A percentile compares a stretch with the other conserved stretches of the same genome.
phyloP scores from a whole-genome alignment of 2,113 vertebrate species.

The Antechinus flavipes region DNA sequence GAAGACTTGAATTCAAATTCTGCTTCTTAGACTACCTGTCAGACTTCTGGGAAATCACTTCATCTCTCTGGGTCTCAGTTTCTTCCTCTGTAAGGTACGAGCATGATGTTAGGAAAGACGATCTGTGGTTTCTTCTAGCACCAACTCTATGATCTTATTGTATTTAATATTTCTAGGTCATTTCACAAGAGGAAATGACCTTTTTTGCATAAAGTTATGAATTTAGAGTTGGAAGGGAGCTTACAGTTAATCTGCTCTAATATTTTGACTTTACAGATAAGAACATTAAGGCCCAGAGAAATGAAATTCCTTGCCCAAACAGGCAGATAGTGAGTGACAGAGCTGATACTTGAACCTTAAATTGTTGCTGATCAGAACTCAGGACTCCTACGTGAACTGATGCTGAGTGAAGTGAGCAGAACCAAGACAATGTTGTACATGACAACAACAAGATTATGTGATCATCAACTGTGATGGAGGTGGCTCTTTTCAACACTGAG shows the following conservation, averaged over 20 bases:
- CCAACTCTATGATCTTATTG: not conserved
- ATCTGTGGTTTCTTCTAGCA: not conserved
- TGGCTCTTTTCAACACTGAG: too few species aligned
- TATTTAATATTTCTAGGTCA: not conserved
- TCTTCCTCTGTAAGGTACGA: not conserved
- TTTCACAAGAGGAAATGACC: not conserved
- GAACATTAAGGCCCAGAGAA: not conserved
- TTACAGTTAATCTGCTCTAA: not conserved
- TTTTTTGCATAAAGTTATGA: not conserved
- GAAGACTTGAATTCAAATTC: not conserved
- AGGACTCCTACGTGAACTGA: not conserved
- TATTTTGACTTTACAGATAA: not conserved
- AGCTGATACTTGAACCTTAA: not conserved
- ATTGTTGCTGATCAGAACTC: not conserved
- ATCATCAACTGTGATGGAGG: too few species aligned
- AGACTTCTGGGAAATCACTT: not conserved
- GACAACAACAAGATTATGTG: too few species aligned
- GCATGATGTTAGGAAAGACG: not conserved
- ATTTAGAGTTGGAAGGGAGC: not conserved
- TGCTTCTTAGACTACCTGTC: not conserved
- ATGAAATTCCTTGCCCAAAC: not conserved
- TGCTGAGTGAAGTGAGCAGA: too few species aligned
- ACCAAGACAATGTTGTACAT: too few species aligned
- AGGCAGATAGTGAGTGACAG: not conserved
- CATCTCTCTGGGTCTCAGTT: not conserved